Base-by-base conservation (phyloP, 2,797 vertebrate species). In the Aeoliscus strigatus region DNA sequence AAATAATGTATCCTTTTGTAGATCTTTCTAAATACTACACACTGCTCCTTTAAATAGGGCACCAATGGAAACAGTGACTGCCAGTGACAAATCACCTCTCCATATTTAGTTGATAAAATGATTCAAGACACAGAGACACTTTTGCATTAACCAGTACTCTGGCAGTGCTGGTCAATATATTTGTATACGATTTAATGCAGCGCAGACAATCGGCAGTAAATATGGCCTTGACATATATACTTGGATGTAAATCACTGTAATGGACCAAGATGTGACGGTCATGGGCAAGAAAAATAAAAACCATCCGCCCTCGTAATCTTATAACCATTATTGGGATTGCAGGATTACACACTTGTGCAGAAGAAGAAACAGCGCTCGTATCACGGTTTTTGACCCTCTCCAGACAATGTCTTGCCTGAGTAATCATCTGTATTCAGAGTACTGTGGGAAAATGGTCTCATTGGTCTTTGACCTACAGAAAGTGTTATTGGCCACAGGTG, bases 211-310 rank as follows among this genome's bases (percentile, higher is more conserved):
- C 65, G 31, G 66, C 42, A 72, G 68, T 85, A 79, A 86, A 86
- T 83, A 68, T 39, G 60, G 58, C 73, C 75, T 75, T 80, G 82
- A 76, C 77, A 75, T 77, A 76, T 70, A 61, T 50, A 21, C 54
- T 40, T 51, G 61, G 40, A 58, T 79, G 77, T 86, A 88, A 86
- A 86, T 87, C 85, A 83, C 37, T 42, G 41, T 80, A 79, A 69
- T 75, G 74, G 76, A 63, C 62, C 56, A 76, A 55, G 55, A 75
- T 77, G 73, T 83, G 83, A 85, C 80, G 84, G 77, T 87, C 86
- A 82, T 61, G 68, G 71, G 60, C 63, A 47, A 72, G 68, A 76
- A 80, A 82, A 84, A 79, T 78, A 71, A 83, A 33, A 79, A 83
- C 77, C 79, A 77, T 83, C 75, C 77, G 32, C 64, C 62, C 55